A percentile compares a stretch with the other conserved stretches of the same genome.
Evolutionary conservation across 2,888 invertebrate species (phyloP).

Genomic region (Eilema caniola): DNA sequence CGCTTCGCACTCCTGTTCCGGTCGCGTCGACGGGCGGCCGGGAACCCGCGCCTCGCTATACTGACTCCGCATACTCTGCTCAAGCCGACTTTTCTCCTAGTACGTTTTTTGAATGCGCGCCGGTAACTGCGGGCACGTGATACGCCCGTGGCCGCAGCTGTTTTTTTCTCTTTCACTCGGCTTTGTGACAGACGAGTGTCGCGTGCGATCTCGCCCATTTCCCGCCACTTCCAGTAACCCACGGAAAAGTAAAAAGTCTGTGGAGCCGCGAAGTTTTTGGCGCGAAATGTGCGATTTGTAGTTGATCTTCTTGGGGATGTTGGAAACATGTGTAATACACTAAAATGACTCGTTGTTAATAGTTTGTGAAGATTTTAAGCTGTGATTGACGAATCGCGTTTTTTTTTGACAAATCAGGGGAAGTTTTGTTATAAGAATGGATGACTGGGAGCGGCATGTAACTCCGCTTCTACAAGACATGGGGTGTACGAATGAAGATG

Average conservation of each 20-base stretch:
- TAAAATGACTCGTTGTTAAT: slow-evolving; percentile 67
- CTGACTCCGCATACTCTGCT: slow-evolving; percentile 76
- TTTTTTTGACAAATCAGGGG: slow-evolving; percentile 58
- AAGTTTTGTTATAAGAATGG: slow-evolving; percentile 76
- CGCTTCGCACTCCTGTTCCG: slow-evolving; percentile 86
- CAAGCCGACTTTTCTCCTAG: slow-evolving; percentile 78
- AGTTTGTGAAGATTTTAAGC: slow-evolving; percentile 73
- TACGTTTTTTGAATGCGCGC: slow-evolving; percentile 82
- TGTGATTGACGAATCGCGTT: slow-evolving; percentile 71
- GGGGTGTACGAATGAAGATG: slow-evolving; percentile 84
- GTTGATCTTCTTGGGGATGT: slow-evolving; percentile 52
- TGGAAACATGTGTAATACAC: slow-evolving; percentile 64
- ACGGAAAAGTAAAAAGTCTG: slow-evolving; percentile 66
- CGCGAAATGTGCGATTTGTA: slow-evolving; percentile 75
- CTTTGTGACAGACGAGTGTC: slow-evolving; percentile 78
- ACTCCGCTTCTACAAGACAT: slow-evolving; percentile 87
- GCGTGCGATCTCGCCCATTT: slow-evolving; percentile 79
- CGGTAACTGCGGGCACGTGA: slow-evolving; percentile 83
- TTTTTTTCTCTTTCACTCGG: slow-evolving; percentile 83
- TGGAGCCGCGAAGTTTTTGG: slow-evolving; percentile 75
- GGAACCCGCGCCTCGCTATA: slow-evolving; percentile 83
- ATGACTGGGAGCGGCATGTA: slow-evolving; percentile 88
- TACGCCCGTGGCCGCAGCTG: slow-evolving; percentile 80
- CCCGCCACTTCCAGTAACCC: slow-evolving; percentile 74
- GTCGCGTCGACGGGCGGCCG: slow-evolving; percentile 86